Conservation (phyloP, 2,797 vertebrate genomes). For the Coilia nasus region DNA sequence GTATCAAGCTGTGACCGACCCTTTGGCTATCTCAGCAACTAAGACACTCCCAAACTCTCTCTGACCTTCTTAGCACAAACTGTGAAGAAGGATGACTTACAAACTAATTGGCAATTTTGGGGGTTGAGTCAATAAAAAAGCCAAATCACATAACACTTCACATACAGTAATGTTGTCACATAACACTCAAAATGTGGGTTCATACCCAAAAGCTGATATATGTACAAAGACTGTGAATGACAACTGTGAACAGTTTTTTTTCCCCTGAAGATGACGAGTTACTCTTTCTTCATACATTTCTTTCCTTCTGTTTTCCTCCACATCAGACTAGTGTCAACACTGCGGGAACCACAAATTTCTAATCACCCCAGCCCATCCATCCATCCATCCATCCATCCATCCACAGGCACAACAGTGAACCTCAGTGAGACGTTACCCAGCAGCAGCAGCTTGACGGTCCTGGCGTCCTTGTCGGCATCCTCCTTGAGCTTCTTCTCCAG, state of each 20-base stretch:
- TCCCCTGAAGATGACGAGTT: too few species aligned
- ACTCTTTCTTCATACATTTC: too few species aligned
- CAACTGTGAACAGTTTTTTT: too few species aligned
- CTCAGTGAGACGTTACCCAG: slow-evolving; percentile 81
- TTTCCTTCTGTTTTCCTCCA: too few species aligned
- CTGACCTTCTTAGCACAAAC: background rate
- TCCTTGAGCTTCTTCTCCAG: slow-evolving; percentile 97
- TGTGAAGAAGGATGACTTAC: background rate
- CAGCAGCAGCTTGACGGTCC: slow-evolving; percentile 96
- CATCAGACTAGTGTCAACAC: too few species aligned
- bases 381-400: too few species aligned
- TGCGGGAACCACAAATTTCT: too few species aligned
- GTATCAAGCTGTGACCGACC: background rate
- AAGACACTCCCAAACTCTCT: too few species aligned
- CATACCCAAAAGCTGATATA: background rate
- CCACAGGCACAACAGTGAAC: background rate
- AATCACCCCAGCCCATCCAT: too few species aligned
- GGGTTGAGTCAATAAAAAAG: background rate
- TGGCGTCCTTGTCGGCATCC: slow-evolving; percentile 93
- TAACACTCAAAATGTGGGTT: background rate
- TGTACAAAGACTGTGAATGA: too few species aligned
- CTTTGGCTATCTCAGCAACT: background rate
- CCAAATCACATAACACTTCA: background rate
- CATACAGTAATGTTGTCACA: too few species aligned
- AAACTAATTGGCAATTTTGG: background rate